These are phyloP conservation scores for Sebastes fasciatus DNA, from an alignment of 2,113 vertebrate genomes.

Conservation along the genomic window DNA sequence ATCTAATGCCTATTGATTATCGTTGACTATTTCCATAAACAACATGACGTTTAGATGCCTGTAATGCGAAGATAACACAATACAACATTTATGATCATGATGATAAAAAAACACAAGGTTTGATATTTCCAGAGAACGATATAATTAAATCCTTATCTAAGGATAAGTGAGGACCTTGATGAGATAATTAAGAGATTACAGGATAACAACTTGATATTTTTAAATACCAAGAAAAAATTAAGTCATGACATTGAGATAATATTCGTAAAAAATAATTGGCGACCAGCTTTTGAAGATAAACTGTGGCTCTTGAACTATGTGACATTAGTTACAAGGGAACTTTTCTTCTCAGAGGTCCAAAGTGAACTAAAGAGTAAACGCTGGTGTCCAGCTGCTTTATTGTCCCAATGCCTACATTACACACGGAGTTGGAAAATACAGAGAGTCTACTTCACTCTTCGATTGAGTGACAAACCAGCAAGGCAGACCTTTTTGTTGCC, in stretches of 20 bases:
- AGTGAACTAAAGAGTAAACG: neutral
- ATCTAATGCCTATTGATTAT: neutral
- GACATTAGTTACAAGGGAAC: neutral
- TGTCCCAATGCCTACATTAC: neutral
- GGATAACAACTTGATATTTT: conserved; percentile 44
- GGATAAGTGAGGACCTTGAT: conserved; percentile 35
- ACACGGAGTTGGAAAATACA: neutral
- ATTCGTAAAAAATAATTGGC: conserved; percentile 9
- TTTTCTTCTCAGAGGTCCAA: neutral
- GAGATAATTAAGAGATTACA: conserved; percentile 52
- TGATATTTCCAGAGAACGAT: conserved; percentile 25
- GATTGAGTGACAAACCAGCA: neutral
- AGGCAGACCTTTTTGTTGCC: conserved; percentile 20
- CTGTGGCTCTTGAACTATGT: neutral
- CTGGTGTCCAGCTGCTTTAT: neutral
- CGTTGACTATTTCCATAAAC: too few species aligned
- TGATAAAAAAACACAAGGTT: conserved; percentile 16
- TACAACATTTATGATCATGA: neutral
- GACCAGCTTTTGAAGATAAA: neutral
- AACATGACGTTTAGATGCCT: neutral
- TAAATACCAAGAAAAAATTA: conserved; percentile 19
- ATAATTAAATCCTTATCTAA: conserved; percentile 51
- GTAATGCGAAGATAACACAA: neutral
- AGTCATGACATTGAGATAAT: conserved; percentile 6
- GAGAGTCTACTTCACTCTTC: neutral